Base-by-base conservation (phyloP, 2,888 invertebrate species). In the Eilema caniola region DNA sequence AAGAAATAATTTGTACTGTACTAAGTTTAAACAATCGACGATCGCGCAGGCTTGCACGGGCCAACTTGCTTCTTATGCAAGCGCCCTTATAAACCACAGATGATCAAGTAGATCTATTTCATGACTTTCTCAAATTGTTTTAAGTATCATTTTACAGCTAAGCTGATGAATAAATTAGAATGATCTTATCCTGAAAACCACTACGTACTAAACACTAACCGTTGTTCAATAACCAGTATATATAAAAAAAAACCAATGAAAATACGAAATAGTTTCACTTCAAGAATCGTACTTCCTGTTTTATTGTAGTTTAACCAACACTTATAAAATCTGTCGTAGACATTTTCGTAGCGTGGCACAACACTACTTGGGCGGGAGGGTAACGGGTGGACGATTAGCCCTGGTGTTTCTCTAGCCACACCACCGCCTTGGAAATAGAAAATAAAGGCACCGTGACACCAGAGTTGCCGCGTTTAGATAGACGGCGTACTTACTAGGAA, bases 341-440 rank as follows among this genome's bases (percentile, higher is more conserved):
- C n/a, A 23, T 62, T 72, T 70, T 78, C 67, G 76, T 67, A 75
- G 70, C 62, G 7, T 33, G 57, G 77, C 80, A 74, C 90, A 82
- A 82, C 87, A 82, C 90, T 88, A 88, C 80, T 75, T 76, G 83
- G 88, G 87, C 85, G 88, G 89, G 89, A 84, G 90, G 90, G 90
- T 83, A 87, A 87, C 88, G 88, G 90, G 92, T 88, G 90, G 90
- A 85, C 93, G 93, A 94, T 94, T 94, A 94, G 93, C 92, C 87
- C 90, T 85, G 90, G 90, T 90, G 93, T 92, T 91, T 89, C 92
- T 88, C 89, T 86, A 87, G 86, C 85, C 86, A 84, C 86, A 72
- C 85, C 86, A 72, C 85, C 89, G 90, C 90, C 93, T 91, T 91
- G 90, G 91, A 93, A 93, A 94, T 93, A 93, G 94, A 94, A 94